Evolutionary conservation across 2,113 vertebrate genomes (phyloP).

Genomic region (Seriola quinqueradiata): DNA sequence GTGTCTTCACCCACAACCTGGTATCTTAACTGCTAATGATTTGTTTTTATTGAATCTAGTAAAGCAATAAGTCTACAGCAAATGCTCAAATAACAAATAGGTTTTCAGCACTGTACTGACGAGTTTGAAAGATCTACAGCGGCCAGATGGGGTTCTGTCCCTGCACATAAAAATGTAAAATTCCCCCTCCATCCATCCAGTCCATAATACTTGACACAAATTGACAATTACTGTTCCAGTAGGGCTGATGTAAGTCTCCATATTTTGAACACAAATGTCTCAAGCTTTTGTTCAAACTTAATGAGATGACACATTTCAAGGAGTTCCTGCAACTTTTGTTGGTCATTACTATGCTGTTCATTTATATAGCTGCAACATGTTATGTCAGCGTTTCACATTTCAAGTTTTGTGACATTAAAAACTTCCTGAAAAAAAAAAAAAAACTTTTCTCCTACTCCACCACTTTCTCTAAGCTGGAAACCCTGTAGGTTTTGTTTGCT

Average conservation of each 20-base stretch:
- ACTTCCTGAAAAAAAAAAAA: not conserved
- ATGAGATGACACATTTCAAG: not conserved
- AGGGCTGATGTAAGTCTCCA: not conserved
- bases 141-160: not conserved
- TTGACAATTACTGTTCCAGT: not conserved
- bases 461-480: not conserved
- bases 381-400: not conserved
- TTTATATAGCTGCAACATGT: not conserved
- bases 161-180: not conserved
- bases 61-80: not conserved
- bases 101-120: not conserved
- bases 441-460: not conserved
- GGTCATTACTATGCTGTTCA: not conserved
- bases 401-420: not conserved
- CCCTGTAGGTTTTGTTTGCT: not conserved
- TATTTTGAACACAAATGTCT: slow-evolving; percentile 4
- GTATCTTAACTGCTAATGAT: not conserved
- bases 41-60: not conserved
- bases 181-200: not conserved
- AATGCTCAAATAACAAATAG: too few species aligned
- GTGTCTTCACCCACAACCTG: not conserved
- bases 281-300: not conserved
- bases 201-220: not conserved
- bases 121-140: not conserved
- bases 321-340: not conserved